Evolutionary conservation across 2,797 vertebrate genomes (phyloP).

Genomic region (Brotula barbata): DNA sequence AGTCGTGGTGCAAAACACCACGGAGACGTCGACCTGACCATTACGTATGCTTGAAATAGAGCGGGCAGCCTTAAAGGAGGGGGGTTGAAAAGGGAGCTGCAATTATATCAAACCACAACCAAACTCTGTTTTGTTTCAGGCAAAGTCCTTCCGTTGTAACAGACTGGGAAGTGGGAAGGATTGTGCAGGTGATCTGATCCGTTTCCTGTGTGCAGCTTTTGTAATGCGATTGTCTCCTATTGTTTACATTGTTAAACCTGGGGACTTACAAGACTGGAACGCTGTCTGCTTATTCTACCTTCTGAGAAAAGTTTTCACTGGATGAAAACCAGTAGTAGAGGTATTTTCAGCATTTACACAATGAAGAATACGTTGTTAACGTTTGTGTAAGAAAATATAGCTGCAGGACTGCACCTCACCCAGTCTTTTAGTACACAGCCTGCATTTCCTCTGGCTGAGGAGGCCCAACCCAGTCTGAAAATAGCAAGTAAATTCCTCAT

Average conservation of each 20-base stretch:
- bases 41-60: conserved; percentile 69
- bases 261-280: conserved; percentile 10
- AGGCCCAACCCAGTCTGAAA: background rate
- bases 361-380: conserved; percentile 2
- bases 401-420: conserved; percentile 15
- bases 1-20: conserved; percentile 53
- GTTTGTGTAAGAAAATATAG: conserved; percentile 10
- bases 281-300: background rate
- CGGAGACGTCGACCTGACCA: conserved; percentile 57
- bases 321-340: background rate
- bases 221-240: conserved; percentile 22
- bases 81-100: conserved; percentile 44
- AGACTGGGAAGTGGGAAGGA: conserved; percentile 21
- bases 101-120: conserved; percentile 60
- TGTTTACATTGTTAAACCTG: conserved; percentile 44
- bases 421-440: background rate
- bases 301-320: background rate
- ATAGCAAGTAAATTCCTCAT: conserved; percentile 2
- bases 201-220: conserved; percentile 34
- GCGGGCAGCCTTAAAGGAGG: conserved; percentile 42
- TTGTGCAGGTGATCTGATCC: conserved; percentile 31
- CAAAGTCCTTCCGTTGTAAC: conserved; percentile 26
- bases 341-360: background rate
- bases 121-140: conserved; percentile 44
- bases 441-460: conserved; percentile 10